Evolutionary conservation across 2,888 invertebrate genomes (phyloP).

Genomic region (Agrochola lychnidis): DNA sequence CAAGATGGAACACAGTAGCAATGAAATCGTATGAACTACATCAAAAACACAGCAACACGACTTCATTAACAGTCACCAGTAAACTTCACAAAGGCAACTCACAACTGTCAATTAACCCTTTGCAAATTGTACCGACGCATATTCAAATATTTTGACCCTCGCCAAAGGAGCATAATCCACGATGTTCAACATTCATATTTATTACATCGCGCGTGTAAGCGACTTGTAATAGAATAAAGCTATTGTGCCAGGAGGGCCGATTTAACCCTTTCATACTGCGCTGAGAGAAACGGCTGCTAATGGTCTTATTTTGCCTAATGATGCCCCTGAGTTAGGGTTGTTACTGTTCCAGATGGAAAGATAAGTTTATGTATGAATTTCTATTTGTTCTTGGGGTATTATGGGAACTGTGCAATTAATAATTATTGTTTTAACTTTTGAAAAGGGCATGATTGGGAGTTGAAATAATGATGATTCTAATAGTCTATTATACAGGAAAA

Average conservation of each 20-base stretch:
- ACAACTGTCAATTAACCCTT: constrained; percentile 87
- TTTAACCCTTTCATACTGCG: constrained; percentile 87
- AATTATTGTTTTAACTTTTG: constrained; percentile 50
- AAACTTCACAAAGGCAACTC: constrained; percentile 76
- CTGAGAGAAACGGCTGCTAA: constrained; percentile 90
- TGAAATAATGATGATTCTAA: constrained; percentile 30
- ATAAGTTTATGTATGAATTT: constrained; percentile 87
- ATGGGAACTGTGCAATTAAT: constrained; percentile 60
- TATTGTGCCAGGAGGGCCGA: constrained; percentile 87
- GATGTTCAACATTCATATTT: constrained; percentile 90
- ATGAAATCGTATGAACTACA: constrained; percentile 29
- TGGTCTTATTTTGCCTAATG: constrained; percentile 90
- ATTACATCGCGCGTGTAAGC: constrained; percentile 90
- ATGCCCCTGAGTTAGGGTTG: constrained; percentile 86
- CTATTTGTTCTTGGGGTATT: constrained; percentile 75
- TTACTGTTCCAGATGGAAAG: constrained; percentile 83
- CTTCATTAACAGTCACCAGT: constrained; percentile 61
- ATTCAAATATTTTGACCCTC: constrained; percentile 91
- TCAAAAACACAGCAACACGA: constrained; percentile 51
- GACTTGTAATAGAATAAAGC: constrained; percentile 88
- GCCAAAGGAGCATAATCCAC: constrained; percentile 87
- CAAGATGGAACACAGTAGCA: constrained; percentile 1
- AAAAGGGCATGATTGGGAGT: constrained; percentile 31
- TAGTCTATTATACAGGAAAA: constrained; percentile 10
- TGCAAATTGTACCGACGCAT: constrained; percentile 86